Evolutionary conservation across 1,140 invertebrate species (phyloP).

Genomic region (Brachionus rotundiformis): DNA sequence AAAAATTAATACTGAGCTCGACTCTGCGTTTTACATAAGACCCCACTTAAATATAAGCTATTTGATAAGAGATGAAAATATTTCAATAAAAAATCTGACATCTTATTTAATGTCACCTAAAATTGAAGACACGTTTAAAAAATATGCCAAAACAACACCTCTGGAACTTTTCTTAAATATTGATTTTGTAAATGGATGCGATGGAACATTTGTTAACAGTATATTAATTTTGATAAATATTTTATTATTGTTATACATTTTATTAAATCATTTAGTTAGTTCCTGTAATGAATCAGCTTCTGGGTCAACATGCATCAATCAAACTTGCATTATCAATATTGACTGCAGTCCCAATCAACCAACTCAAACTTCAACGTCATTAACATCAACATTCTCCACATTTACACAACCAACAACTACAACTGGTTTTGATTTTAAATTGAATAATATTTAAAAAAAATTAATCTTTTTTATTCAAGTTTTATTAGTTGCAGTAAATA

Average conservation of each 20-base stretch:
- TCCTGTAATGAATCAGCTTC: background rate
- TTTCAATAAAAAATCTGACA: background rate
- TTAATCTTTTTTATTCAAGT: background rate
- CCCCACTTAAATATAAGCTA: conserved; percentile 12
- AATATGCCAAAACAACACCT: background rate
- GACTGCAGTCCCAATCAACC: background rate
- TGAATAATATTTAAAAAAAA: background rate
- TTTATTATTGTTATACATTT: too few species aligned
- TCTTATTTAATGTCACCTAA: background rate
- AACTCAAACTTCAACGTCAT: background rate
- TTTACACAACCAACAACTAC: background rate
- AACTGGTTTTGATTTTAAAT: too few species aligned
- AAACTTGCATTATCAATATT: background rate
- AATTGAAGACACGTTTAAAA: background rate
- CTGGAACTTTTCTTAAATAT: background rate
- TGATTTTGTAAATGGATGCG: background rate
- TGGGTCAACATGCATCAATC: background rate
- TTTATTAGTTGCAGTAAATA: background rate
- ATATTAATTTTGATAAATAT: background rate
- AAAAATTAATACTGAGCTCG: background rate
- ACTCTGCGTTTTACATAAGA: background rate
- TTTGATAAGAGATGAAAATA: background rate
- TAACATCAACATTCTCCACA: background rate
- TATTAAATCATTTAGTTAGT: background rate
- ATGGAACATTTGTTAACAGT: background rate